Conservation (phyloP, 2,113 vertebrate species). For the Neotoma lepida region DNA sequence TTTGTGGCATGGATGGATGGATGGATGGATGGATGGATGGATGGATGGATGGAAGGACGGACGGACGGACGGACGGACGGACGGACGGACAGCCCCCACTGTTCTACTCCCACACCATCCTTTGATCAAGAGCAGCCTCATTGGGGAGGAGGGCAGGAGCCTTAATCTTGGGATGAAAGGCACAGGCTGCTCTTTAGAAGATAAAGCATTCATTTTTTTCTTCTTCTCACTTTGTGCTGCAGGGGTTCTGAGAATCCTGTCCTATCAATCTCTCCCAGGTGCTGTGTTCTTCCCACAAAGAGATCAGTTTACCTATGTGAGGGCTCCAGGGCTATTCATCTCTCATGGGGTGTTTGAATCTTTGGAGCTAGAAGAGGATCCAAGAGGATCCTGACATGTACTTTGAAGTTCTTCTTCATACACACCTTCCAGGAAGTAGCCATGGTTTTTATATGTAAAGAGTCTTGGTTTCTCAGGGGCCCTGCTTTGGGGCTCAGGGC, state of each 20-base stretch:
- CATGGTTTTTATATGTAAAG: not conserved
- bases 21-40: not conserved
- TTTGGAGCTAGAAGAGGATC: conserved; percentile 56
- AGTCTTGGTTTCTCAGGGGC: not conserved
- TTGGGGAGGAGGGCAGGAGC: not conserved
- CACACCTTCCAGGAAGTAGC: not conserved
- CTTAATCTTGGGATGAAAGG: conserved; percentile 67
- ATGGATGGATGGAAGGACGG: not conserved
- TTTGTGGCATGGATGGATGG: not conserved
- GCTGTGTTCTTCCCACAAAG: conserved; percentile 49
- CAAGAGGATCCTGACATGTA: conserved; percentile 13
- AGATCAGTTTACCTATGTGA: conserved; percentile 20
- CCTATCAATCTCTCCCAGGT: conserved; percentile 12
- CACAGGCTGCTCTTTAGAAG: not conserved
- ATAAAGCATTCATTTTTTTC: not conserved
- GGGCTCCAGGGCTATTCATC: conserved; percentile 44
- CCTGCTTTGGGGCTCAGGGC: not conserved
- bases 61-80: not conserved
- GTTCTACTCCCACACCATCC: not conserved
- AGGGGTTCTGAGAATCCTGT: conserved; percentile 30
- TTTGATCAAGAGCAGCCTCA: conserved; percentile 1
- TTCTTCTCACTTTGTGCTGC: conserved; percentile 1
- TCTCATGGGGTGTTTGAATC: conserved; percentile 57
- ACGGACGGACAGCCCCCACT: not conserved
- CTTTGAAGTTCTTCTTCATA: conserved; percentile 61